These are phyloP conservation scores for Diplodus puntazzo DNA, from an alignment of 2,797 vertebrate species.

Conservation along the genomic window DNA sequence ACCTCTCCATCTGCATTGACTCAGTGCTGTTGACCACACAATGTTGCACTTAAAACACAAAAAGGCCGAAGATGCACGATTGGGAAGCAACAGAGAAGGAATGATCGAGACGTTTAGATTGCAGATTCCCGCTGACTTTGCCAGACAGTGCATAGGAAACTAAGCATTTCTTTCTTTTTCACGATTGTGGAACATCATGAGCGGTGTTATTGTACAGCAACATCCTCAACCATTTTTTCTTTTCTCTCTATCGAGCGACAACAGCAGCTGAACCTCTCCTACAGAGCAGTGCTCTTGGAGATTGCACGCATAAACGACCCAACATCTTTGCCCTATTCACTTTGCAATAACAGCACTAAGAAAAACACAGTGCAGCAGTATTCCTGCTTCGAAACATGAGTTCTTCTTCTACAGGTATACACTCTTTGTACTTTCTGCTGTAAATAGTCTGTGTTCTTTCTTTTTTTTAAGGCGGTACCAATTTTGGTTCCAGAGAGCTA, in stretches of 20 bases:
- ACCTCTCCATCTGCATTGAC: slow-evolving; percentile 66
- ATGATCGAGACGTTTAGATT: slow-evolving; percentile 17
- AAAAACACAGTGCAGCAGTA: slow-evolving; percentile 60
- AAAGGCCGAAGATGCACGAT: slow-evolving; percentile 28
- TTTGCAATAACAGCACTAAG: slow-evolving; percentile 77
- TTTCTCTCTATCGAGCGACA: slow-evolving; percentile 23
- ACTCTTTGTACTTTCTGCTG: slow-evolving; percentile 76
- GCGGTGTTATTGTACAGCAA: slow-evolving; percentile 46
- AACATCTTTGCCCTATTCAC: slow-evolving; percentile 64
- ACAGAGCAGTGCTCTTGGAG: slow-evolving; percentile 80
- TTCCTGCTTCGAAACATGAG: slow-evolving; percentile 67
- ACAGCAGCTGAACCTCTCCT: slow-evolving; percentile 55
- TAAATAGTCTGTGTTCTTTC: slow-evolving; percentile 70
- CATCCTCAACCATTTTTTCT: slow-evolving; percentile 28
- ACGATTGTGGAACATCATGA: slow-evolving; percentile 45
- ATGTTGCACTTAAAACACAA: slow-evolving; percentile 56
- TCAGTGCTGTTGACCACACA: slow-evolving; percentile 61
- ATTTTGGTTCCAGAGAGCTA: slow-evolving; percentile 51
- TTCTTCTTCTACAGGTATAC: slow-evolving; percentile 67
- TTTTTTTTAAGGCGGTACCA: slow-evolving; percentile 42
- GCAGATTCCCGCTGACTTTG: slow-evolving; percentile 25
- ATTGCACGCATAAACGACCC: slow-evolving; percentile 49
- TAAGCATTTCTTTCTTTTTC: slow-evolving; percentile 34
- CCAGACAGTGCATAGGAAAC: slow-evolving; percentile 37
- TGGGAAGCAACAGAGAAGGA: slow-evolving; percentile 16